These are phyloP conservation scores for Eulacestoma nigropectus DNA, from an alignment of 2,113 vertebrate genomes.

Conservation along the genomic window DNA sequence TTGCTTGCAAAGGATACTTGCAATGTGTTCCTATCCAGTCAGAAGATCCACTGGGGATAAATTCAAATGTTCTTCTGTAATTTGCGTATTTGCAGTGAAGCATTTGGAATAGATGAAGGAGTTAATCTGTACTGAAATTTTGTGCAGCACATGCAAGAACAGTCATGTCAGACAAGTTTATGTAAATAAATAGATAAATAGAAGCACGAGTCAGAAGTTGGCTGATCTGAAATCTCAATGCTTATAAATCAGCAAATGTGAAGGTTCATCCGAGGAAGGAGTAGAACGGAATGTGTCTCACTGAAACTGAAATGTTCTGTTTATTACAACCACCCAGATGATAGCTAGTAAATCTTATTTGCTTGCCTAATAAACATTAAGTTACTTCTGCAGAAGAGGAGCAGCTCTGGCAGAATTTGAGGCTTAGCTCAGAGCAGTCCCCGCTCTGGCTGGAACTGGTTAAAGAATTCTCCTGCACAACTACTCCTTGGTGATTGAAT, in stretches of 20 bases:
- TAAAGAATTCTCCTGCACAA: neutral
- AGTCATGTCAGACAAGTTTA: neutral
- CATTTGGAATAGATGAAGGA: neutral
- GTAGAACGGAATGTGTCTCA: neutral
- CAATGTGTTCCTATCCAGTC: neutral
- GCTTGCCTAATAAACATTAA: neutral
- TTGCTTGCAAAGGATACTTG: neutral
- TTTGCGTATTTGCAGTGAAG: neutral
- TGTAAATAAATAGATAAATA: slow-evolving; percentile 6
- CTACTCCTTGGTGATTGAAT: neutral
- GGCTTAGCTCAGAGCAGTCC: neutral
- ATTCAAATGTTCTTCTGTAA: neutral
- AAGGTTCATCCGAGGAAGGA: neutral
- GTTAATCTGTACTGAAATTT: neutral
- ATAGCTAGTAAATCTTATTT: neutral
- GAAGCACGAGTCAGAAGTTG: neutral
- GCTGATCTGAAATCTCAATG: neutral
- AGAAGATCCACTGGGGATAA: neutral
- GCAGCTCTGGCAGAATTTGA: neutral
- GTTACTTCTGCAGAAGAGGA: neutral
- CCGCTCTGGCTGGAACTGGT: neutral
- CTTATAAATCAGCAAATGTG: neutral
- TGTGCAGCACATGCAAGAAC: neutral
- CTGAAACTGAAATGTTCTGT: neutral
- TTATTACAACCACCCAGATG: neutral